Percentiles rank a stretch among this genome's conserved stretches.
Conservation (phyloP, 2,113 vertebrate genomes). For the Bungarus multicinctus region DNA sequence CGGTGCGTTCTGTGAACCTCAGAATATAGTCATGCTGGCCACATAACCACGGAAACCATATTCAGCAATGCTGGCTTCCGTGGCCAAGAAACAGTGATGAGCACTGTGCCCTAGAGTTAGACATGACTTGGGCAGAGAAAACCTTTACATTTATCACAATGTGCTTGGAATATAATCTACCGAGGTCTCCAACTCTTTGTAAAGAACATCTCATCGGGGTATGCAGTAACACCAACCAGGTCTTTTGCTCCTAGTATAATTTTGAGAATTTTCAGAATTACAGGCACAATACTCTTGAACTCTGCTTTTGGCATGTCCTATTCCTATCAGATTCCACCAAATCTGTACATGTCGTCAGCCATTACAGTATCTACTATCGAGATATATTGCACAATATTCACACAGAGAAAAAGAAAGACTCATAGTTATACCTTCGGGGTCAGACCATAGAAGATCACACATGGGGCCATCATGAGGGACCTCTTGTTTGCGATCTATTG, state of each 20-base stretch:
- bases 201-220: background rate
- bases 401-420: background rate
- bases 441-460: conserved; percentile 95
- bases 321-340: background rate
- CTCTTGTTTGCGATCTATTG: conserved; percentile 94
- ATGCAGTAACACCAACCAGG: background rate
- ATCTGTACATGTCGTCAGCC: background rate
- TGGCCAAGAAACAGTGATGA: background rate
- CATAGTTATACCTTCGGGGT: conserved; percentile 83
- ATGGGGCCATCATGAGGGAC: conserved; percentile 94
- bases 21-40: background rate
- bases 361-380: background rate
- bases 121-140: background rate
- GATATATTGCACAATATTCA: background rate
- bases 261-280: background rate
- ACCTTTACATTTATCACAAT: background rate
- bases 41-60: background rate
- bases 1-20: background rate
- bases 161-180: background rate
- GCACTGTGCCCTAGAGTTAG: background rate
- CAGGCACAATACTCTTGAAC: background rate
- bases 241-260: background rate
- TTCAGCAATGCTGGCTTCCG: background rate
- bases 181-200: background rate
- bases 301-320: background rate